Percentiles rank a stretch among this genome's conserved stretches.
These are phyloP conservation scores for Perodicticus potto DNA, from an alignment of 2,797 vertebrate species.

Conservation along the genomic window DNA sequence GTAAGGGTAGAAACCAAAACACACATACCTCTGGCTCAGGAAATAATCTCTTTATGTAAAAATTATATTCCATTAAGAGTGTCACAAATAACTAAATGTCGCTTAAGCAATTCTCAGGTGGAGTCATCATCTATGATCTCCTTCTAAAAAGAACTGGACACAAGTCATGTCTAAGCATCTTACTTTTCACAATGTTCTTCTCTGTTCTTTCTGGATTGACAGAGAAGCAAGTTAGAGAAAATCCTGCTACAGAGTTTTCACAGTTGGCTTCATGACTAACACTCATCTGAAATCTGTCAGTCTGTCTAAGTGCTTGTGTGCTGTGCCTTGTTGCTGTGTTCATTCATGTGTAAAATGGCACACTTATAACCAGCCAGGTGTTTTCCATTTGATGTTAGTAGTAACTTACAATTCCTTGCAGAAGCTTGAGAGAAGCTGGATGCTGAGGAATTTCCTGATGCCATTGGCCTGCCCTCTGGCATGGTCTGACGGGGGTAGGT, in stretches of 20 bases:
- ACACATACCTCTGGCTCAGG: neutral
- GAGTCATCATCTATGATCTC: neutral
- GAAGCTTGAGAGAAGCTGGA: neutral
- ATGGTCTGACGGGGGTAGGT: neutral
- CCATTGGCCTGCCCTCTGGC: neutral
- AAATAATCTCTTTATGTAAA: neutral
- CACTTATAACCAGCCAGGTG: neutral
- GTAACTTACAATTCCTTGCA: neutral
- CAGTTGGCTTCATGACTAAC: conserved; percentile 22
- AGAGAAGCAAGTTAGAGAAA: conserved; percentile 47
- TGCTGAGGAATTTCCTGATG: neutral
- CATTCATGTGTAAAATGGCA: neutral
- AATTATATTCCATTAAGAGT: neutral
- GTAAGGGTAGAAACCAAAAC: conserved; percentile 7
- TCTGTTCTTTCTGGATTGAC: neutral
- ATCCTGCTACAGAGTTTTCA: conserved; percentile 24
- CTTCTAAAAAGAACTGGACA: neutral
- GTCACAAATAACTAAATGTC: neutral
- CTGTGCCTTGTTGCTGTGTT: neutral
- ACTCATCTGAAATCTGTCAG: conserved; percentile 1
- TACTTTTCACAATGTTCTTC: neutral
- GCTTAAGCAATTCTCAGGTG: neutral
- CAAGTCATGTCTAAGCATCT: neutral
- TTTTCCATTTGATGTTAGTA: neutral
- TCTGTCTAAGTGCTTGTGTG: neutral